Conservation (phyloP, 2,797 vertebrate genomes). For the Pterois miles region DNA sequence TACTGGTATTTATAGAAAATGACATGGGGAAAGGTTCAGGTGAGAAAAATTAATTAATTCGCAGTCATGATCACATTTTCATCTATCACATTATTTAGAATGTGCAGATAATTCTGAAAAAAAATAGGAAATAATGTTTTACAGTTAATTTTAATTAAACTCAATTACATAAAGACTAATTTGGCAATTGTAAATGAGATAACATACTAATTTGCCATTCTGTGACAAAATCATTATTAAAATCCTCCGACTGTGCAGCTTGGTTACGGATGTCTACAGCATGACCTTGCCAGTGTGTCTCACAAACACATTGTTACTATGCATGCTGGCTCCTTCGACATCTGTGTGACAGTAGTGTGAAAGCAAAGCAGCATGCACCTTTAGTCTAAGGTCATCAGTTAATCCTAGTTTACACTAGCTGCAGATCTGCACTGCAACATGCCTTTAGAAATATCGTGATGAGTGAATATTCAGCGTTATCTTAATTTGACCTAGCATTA, state of each 20-base stretch:
- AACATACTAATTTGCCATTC: not conserved
- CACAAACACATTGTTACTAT: slow-evolving; percentile 40
- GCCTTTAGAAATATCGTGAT: not conserved
- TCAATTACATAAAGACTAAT: not conserved
- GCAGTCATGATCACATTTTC: not conserved
- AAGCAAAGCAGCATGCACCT: slow-evolving; percentile 54
- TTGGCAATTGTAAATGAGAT: not conserved
- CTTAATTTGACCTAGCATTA: not conserved
- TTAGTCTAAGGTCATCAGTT: slow-evolving; percentile 60
- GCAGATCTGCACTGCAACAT: slow-evolving; percentile 12
- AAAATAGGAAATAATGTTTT: not conserved
- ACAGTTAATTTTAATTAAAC: not conserved
- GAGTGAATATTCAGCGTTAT: not conserved
- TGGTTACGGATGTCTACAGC: slow-evolving; percentile 1
- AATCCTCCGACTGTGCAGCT: not conserved
- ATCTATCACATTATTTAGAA: not conserved
- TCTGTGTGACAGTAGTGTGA: slow-evolving; percentile 60
- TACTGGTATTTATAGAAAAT: slow-evolving; percentile 4
- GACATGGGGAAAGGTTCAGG: not conserved
- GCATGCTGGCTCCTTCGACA: slow-evolving; percentile 58
- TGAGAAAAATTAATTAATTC: slow-evolving; percentile 1
- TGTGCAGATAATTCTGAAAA: not conserved
- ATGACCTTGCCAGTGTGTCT: slow-evolving; percentile 55
- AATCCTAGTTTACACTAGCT: slow-evolving; percentile 31
- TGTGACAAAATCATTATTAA: not conserved